phyloP scores from a whole-genome alignment of 1,140 invertebrate genomes.

The Ooceraea biroi region DNA sequence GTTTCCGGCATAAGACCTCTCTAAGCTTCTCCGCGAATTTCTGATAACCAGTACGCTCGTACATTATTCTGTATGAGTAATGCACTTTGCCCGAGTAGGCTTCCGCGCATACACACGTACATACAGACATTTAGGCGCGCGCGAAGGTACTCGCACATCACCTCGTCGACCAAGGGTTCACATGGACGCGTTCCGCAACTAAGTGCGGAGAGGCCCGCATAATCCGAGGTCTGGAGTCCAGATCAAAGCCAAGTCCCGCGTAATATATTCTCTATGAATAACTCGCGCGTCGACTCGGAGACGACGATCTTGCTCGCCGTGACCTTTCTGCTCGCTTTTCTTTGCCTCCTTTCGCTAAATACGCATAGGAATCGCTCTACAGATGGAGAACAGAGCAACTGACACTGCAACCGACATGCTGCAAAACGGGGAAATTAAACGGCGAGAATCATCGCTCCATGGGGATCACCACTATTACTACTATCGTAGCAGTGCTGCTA shows the following conservation, averaged over 20 bases:
- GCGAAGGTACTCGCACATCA: constrained; percentile 5
- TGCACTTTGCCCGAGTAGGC: constrained; percentile 69
- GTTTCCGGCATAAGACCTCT: constrained; percentile 49
- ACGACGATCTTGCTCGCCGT: constrained; percentile 7
- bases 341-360: background rate
- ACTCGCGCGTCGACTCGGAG: constrained; percentile 18
- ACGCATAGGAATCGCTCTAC: background rate
- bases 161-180: background rate
- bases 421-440: constrained; percentile 40
- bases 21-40: constrained; percentile 65
- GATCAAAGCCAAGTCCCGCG: constrained; percentile 80
- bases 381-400: background rate
- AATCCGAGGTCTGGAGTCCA: constrained; percentile 74
- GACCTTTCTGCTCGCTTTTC: constrained; percentile 20
- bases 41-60: constrained; percentile 40
- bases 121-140: no score
- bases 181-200: constrained; percentile 25
- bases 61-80: constrained; percentile 63
- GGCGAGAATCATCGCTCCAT: constrained; percentile 15
- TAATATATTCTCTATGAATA: constrained; percentile 84
- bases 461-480: background rate
- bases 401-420: background rate
- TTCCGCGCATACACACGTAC: constrained; percentile 47
- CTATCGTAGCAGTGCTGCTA: no score
- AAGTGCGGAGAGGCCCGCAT: constrained; percentile 72